Evolutionary conservation across 2,797 vertebrate species (phyloP).

Genomic region (Thaleichthys pacificus): DNA sequence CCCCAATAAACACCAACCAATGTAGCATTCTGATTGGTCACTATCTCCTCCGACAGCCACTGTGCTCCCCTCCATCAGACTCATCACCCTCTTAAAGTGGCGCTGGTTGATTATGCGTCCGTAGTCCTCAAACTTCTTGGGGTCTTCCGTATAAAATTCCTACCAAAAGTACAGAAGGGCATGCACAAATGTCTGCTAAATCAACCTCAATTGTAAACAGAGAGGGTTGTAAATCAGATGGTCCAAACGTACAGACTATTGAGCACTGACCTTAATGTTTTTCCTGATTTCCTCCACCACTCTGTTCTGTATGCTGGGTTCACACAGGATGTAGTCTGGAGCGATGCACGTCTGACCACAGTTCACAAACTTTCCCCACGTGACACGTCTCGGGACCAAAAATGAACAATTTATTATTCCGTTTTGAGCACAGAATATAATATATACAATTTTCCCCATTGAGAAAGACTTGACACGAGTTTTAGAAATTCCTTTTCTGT

Average conservation of each 20-base stretch:
- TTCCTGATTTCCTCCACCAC: constrained; percentile 82
- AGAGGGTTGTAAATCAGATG: too few relatives aligned
- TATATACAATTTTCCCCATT: neutral
- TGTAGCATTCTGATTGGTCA: constrained; percentile 80
- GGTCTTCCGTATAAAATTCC: constrained; percentile 88
- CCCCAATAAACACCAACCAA: constrained; percentile 67
- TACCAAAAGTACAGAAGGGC: constrained; percentile 39
- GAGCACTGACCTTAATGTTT: constrained; percentile 70
- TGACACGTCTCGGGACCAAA: constrained; percentile 68
- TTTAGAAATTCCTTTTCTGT: neutral
- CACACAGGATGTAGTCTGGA: constrained; percentile 84
- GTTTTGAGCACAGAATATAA: neutral
- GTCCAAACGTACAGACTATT: neutral
- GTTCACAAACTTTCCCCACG: constrained; percentile 83
- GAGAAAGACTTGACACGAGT: neutral
- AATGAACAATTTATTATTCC: neutral
- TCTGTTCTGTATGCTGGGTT: constrained; percentile 64
- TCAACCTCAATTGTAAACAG: too few relatives aligned
- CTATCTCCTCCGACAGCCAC: constrained; percentile 79
- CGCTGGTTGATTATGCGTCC: constrained; percentile 82
- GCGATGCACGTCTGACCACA: constrained; percentile 85
- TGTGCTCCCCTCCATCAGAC: constrained; percentile 80
- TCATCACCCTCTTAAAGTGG: constrained; percentile 81
- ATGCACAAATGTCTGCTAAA: constrained; percentile 9
- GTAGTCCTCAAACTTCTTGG: constrained; percentile 83